Evolutionary conservation across 1,140 invertebrate genomes (phyloP).

Genomic region (Danaus melanippus): DNA sequence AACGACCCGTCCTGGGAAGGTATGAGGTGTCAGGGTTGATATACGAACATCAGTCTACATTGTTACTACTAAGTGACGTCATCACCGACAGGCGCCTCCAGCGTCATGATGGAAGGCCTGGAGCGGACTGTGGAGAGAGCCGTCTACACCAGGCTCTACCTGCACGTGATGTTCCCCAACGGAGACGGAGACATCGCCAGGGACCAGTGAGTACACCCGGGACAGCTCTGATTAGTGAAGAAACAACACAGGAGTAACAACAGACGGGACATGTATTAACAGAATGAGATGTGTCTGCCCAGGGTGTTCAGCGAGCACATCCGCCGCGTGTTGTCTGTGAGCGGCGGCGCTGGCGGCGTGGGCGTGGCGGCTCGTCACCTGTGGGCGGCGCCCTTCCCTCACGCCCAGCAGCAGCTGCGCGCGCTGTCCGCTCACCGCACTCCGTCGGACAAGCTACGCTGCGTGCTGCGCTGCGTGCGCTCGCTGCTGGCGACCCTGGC

Average conservation of each 20-base stretch:
- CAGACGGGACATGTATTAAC: too few relatives aligned
- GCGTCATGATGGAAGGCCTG: constrained; percentile 79
- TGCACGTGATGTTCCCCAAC: constrained; percentile 95
- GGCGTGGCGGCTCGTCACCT: constrained; percentile 74
- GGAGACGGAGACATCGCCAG: constrained; percentile 94
- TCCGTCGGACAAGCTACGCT: constrained; percentile 90
- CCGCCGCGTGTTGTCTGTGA: constrained; percentile 83
- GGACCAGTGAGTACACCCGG: constrained; percentile 81
- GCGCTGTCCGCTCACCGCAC: constrained; percentile 96
- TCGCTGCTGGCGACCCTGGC: constrained; percentile 95
- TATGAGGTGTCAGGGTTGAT: constrained; percentile 8
- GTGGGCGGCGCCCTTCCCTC: constrained; percentile 97
- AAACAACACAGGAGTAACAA: too few relatives aligned
- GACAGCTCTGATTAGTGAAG: not conserved
- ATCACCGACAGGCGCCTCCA: constrained; percentile 72
- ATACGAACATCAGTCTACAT: too few relatives aligned
- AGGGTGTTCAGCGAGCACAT: constrained; percentile 92
- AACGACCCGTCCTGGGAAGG: constrained; percentile 64
- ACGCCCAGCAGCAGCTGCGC: constrained; percentile 93
- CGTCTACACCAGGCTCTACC: constrained; percentile 91
- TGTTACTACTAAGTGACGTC: too few relatives aligned
- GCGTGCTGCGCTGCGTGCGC: constrained; percentile 87
- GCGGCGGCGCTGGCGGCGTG: constrained; percentile 86
- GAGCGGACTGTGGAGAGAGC: constrained; percentile 84
- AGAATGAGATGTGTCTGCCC: constrained; percentile 9